These are phyloP conservation scores for Microchrysa polita DNA, from an alignment of 2,888 invertebrate genomes.

Conservation along the genomic window DNA sequence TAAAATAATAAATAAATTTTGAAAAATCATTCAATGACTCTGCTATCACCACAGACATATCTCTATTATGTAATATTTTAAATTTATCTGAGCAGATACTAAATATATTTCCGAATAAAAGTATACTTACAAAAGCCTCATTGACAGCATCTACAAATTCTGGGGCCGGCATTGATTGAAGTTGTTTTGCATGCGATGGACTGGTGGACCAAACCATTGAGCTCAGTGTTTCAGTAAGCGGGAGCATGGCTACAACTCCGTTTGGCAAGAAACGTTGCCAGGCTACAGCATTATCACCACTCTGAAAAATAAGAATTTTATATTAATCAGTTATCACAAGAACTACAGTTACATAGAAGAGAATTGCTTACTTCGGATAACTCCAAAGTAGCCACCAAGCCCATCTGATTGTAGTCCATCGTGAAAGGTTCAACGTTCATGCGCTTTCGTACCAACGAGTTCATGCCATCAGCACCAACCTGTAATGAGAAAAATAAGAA, in stretches of 20 bases:
- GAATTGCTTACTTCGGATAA: constrained; percentile 74
- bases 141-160: constrained; percentile 91
- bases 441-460: constrained; percentile 84
- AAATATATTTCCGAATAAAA: background rate
- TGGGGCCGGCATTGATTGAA: constrained; percentile 76
- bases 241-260: constrained; percentile 92
- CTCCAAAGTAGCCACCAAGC: constrained; percentile 89
- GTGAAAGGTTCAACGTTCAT: constrained; percentile 84
- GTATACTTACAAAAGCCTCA: constrained; percentile 76
- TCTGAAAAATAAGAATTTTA: constrained; percentile 63
- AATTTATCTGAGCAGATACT: too few species aligned
- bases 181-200: constrained; percentile 75
- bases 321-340: background rate
- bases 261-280: constrained; percentile 96
- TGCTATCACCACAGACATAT: too few species aligned
- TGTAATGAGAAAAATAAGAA: constrained; percentile 61
- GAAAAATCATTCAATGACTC: too few species aligned
- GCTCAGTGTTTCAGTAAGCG: constrained; percentile 79
- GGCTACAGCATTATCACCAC: constrained; percentile 82
- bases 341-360: background rate
- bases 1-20: constrained; percentile 36
- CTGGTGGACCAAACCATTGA: constrained; percentile 96
- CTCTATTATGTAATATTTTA: too few species aligned
- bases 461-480: constrained; percentile 95
- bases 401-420: constrained; percentile 90